A percentile compares a stretch with the other conserved stretches of the same genome.
phyloP scores from a whole-genome alignment of 1,140 invertebrate genomes.

The Drosophila persimilis region DNA sequence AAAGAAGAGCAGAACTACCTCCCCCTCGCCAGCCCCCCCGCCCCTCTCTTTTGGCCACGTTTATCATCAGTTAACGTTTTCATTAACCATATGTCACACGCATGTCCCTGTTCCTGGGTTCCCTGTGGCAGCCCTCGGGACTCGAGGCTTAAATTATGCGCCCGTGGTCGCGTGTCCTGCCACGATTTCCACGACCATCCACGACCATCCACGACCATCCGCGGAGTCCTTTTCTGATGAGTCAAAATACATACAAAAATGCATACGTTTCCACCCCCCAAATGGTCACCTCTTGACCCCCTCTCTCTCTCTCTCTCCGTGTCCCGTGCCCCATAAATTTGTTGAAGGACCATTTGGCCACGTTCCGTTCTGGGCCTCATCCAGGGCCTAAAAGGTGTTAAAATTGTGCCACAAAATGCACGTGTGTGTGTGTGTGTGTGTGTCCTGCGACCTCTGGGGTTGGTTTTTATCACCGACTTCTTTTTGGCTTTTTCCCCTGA shows the following conservation, averaged over 20 bases:
- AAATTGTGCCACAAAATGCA: conserved; percentile 73
- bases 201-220: conserved; percentile 26
- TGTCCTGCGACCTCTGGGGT: conserved; percentile 55
- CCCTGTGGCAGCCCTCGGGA: conserved; percentile 13
- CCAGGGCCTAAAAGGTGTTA: conserved; percentile 64
- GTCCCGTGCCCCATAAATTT: conserved; percentile 60
- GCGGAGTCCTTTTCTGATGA: conserved; percentile 46
- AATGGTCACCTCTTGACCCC: neutral
- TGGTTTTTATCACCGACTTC: conserved; percentile 45
- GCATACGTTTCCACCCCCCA: conserved; percentile 27
- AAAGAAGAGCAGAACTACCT: conserved; percentile 14
- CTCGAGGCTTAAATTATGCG: conserved; percentile 72
- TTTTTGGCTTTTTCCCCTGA: conserved; percentile 20
- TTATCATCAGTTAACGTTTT: conserved; percentile 78
- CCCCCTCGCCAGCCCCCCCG: neutral
- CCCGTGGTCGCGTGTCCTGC: conserved; percentile 66
- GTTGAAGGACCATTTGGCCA: conserved; percentile 32
- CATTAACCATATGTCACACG: conserved; percentile 80
- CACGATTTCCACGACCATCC: conserved; percentile 32
- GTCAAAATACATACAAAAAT: conserved; percentile 74
- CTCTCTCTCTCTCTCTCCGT: neutral
- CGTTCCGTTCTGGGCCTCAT: conserved; percentile 51
- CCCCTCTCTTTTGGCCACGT: conserved; percentile 16
- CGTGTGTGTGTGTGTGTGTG: conserved; percentile 54
- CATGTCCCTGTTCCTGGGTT: conserved; percentile 33